Conservation (phyloP, 2,797 vertebrate species). For the Cephalopachus bancanus region DNA sequence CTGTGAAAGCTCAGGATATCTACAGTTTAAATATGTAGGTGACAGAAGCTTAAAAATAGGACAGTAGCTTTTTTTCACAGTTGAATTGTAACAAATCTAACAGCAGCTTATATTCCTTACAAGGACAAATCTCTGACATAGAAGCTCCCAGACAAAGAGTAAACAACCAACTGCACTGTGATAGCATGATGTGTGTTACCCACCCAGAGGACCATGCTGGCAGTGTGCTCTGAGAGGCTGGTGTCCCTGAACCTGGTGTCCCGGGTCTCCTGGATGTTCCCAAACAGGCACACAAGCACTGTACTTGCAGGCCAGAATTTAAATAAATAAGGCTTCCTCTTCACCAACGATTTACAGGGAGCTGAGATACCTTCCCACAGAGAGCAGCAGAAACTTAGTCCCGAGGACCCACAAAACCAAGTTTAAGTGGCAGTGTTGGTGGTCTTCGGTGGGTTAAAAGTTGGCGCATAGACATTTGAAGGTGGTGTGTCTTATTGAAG, state of each 20-base stretch:
- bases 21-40: not conserved
- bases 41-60: not conserved
- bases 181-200: rapidly evolving
- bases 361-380: not conserved
- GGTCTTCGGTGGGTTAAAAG: not conserved
- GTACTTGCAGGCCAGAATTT: not conserved
- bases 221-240: not conserved
- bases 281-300: not conserved
- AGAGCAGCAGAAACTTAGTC: not conserved
- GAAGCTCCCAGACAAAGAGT: not conserved
- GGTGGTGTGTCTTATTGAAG: not conserved
- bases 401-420: not conserved
- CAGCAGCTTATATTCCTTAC: not conserved
- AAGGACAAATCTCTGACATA: not conserved
- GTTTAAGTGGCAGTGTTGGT: not conserved
- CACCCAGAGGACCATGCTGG: not conserved
- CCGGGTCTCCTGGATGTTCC: too few relatives aligned
- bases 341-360: not conserved
- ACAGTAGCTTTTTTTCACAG: not conserved
- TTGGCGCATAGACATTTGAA: not conserved
- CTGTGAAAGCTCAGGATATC: not conserved
- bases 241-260: too few relatives aligned
- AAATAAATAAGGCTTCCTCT: not conserved
- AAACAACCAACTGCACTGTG: not conserved
- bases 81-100: not conserved